Evolutionary conservation across 2,113 vertebrate genomes (phyloP).

Genomic region (Heterocephalus glaber): DNA sequence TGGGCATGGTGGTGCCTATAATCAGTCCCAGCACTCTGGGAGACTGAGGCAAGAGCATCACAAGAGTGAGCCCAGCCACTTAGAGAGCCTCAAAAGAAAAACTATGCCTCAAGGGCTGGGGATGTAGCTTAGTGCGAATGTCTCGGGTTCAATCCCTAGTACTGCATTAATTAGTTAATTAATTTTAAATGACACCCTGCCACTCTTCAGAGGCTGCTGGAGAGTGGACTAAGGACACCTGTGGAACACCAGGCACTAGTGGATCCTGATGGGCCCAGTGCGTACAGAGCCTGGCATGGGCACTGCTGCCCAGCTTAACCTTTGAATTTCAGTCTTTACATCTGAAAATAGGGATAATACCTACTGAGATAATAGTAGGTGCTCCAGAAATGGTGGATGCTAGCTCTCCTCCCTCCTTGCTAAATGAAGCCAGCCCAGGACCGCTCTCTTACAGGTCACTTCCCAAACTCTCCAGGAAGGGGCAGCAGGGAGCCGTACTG

Average conservation of each 20-base stretch:
- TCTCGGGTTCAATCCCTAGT: neutral
- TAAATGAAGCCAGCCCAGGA: neutral
- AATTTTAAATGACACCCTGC: neutral
- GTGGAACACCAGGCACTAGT: neutral
- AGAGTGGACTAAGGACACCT: neutral
- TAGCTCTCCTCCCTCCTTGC: neutral
- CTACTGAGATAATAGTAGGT: neutral
- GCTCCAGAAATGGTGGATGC: neutral
- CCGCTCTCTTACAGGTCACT: neutral
- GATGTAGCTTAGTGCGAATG: neutral
- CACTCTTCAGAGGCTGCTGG: neutral
- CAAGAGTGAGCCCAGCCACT: neutral
- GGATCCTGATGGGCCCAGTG: neutral
- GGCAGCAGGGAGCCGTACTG: slow-evolving; percentile 58
- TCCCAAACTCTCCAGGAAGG: slow-evolving; percentile 64
- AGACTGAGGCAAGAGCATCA: neutral
- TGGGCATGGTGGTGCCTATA: neutral
- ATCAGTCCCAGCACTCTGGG: neutral
- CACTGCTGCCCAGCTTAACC: neutral
- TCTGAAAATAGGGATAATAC: neutral
- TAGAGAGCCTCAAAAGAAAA: neutral
- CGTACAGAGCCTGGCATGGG: neutral
- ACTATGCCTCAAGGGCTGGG: neutral
- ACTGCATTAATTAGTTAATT: neutral
- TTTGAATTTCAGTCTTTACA: neutral